Evolutionary conservation across 2,888 invertebrate species (phyloP).

Genomic region (Arctia plantaginis): DNA sequence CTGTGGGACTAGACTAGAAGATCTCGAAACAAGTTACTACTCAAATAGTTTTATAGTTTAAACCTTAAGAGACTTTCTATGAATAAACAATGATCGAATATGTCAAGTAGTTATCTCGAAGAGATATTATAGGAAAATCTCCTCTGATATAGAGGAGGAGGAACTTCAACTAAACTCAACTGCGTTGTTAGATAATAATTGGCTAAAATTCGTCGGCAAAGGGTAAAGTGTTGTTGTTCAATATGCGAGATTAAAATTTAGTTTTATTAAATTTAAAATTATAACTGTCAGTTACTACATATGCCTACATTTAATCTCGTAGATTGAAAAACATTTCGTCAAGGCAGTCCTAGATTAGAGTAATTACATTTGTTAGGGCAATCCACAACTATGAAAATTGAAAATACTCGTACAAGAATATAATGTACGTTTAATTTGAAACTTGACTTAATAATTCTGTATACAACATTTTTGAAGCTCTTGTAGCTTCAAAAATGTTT

Average conservation of each 20-base stretch:
- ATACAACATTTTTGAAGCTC: no score
- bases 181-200: not conserved
- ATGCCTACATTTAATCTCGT: not conserved
- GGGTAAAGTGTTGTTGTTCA: not conserved
- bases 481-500: no score
- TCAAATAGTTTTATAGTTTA: not conserved
- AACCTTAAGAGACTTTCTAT: not conserved
- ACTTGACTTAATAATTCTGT: no score
- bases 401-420: not conserved
- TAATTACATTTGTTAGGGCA: no score
- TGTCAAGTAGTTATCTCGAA: not conserved
- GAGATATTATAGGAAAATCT: not conserved
- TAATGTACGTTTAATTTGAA: no score
- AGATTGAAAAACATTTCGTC: not conserved
- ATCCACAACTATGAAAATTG: not conserved
- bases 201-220: not conserved
- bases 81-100: not conserved
- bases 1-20: not conserved
- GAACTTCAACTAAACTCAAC: not conserved
- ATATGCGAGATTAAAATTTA: not conserved
- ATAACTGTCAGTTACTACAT: not conserved
- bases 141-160: not conserved
- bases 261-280: not conserved
- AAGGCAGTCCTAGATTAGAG: not conserved
- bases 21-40: not conserved